These are phyloP conservation scores for Gibbula magus DNA, from an alignment of 2,888 invertebrate species.

Conservation along the genomic window DNA sequence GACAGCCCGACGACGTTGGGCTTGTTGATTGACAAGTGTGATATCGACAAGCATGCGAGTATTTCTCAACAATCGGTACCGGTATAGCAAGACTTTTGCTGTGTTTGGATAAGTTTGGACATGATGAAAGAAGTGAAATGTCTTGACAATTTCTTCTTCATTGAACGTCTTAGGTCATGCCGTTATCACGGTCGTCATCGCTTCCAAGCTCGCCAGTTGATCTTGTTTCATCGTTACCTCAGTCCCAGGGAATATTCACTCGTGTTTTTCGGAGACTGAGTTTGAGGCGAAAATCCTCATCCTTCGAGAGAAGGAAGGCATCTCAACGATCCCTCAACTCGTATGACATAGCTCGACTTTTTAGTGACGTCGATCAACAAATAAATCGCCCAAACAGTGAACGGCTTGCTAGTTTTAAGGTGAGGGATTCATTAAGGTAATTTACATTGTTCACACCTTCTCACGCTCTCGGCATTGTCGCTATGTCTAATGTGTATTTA, in stretches of 20 bases:
- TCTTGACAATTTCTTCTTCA: no score
- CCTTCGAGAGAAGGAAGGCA: not conserved
- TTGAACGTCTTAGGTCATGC: no score
- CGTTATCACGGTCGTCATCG: not conserved
- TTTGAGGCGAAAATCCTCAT: not conserved
- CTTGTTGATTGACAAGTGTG: not conserved
- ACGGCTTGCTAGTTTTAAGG: not conserved
- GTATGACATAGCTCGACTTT: not conserved
- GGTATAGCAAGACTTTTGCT: not conserved
- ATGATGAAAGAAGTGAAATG: not conserved
- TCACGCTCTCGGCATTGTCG: no score
- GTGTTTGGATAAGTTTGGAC: not conserved
- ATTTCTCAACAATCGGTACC: not conserved
- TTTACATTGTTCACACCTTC: no score
- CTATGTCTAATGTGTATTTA: no score
- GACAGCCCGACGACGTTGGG: not conserved
- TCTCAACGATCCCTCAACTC: not conserved
- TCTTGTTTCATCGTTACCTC: not conserved
- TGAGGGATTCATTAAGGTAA: not conserved
- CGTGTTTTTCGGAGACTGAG: not conserved
- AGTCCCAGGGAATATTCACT: not conserved
- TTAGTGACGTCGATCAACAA: not conserved
- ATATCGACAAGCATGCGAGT: not conserved
- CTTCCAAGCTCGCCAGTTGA: not conserved
- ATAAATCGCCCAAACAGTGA: not conserved